phyloP scores from a whole-genome alignment of 2,888 invertebrate species.

The Papilio gigon region DNA sequence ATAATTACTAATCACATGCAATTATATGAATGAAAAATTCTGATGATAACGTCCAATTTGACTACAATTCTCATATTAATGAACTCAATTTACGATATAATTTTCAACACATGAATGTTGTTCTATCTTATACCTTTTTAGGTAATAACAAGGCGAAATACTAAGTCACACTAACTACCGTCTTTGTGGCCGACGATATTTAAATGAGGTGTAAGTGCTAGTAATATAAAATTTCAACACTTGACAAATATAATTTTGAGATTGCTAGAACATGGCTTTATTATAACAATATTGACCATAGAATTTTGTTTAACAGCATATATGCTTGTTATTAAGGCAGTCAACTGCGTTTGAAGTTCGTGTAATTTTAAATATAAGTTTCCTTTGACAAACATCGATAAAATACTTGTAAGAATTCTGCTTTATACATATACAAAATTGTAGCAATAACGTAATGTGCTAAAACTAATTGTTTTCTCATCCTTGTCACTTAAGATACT shows the following conservation, averaged over 20 bases:
- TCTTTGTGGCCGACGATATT: background rate
- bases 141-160: constrained; percentile 47
- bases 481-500: background rate
- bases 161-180: constrained; percentile 43
- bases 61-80: constrained; percentile 10
- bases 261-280: background rate
- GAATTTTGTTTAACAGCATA: background rate
- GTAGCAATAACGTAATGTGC: background rate
- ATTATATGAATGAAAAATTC: constrained; percentile 24
- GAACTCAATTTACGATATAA: constrained; percentile 24
- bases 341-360: background rate
- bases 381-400: background rate
- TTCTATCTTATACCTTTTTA: constrained; percentile 24
- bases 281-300: background rate
- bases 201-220: background rate
- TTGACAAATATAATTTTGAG: background rate
- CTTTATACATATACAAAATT: background rate
- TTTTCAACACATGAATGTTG: constrained; percentile 25
- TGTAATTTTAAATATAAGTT: background rate
- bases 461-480: background rate
- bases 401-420: background rate
- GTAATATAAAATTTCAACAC: background rate
- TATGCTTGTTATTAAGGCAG: background rate
- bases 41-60: constrained; percentile 3
- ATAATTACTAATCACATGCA: constrained; percentile 24